These are phyloP conservation scores for Anthrax anthrax DNA, from an alignment of 2,888 invertebrate species.

Conservation along the genomic window DNA sequence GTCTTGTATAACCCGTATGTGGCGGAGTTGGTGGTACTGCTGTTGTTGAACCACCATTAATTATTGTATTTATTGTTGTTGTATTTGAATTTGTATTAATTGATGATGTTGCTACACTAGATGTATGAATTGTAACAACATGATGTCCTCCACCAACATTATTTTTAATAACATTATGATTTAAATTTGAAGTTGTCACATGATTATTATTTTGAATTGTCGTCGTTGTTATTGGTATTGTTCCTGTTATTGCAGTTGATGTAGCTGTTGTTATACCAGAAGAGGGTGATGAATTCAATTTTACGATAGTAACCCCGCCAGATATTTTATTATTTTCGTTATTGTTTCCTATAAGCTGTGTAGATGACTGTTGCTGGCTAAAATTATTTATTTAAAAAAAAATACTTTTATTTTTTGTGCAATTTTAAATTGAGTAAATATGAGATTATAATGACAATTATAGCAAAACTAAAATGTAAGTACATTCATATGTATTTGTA, in stretches of 20 bases:
- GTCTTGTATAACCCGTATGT: conserved; percentile 40
- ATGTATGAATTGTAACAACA: conserved; percentile 13
- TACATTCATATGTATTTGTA: no score
- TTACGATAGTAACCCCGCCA: conserved; percentile 66
- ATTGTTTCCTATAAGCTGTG: conserved; percentile 22
- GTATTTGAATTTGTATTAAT: conserved; percentile 5
- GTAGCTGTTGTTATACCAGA: no score
- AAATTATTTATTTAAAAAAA: conserved; percentile 1
- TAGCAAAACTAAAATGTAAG: no score
- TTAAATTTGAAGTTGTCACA: not conserved
- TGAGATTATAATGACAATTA: no score
- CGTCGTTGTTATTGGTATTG: conserved; percentile 1
- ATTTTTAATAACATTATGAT: not conserved
- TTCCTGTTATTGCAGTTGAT: not conserved
- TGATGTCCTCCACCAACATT: conserved; percentile 7
- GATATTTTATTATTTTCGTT: conserved; percentile 55
- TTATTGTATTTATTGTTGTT: not conserved
- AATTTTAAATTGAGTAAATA: no score
- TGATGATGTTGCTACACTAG: conserved; percentile 7
- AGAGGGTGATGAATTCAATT: conserved; percentile 42
- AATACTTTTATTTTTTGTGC: not conserved
- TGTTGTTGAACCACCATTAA: conserved; percentile 2
- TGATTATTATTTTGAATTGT: not conserved
- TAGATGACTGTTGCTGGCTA: conserved; percentile 26
- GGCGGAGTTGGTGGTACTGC: conserved; percentile 24